A percentile compares a stretch with the other conserved stretches of the same genome.
These are phyloP conservation scores for Leptopilina drosophilae DNA, from an alignment of 2,888 invertebrate genomes.

Conservation along the genomic window DNA sequence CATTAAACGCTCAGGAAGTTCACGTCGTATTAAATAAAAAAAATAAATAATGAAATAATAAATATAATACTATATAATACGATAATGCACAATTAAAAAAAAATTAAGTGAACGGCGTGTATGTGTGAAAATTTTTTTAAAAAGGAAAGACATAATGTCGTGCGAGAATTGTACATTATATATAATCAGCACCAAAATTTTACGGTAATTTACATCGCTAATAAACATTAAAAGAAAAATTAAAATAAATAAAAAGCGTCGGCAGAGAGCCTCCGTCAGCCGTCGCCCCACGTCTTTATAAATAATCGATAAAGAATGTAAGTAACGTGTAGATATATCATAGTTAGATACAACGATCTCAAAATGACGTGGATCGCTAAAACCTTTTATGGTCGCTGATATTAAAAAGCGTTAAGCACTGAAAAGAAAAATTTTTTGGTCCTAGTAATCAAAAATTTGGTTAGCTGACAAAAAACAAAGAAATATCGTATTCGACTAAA, in stretches of 20 bases:
- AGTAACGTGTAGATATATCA: slow-evolving; percentile 76
- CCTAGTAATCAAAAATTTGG: too few species aligned
- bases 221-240: neutral
- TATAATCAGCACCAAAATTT: slow-evolving; percentile 20
- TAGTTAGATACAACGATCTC: slow-evolving; percentile 77
- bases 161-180: slow-evolving; percentile 27
- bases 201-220: slow-evolving; percentile 41
- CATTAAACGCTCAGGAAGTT: slow-evolving; percentile 33
- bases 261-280: slow-evolving; percentile 36
- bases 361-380: slow-evolving; percentile 70
- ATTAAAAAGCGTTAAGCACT: slow-evolving; percentile 49
- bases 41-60: slow-evolving; percentile 22
- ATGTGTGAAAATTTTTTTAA: neutral
- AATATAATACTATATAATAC: slow-evolving; percentile 20
- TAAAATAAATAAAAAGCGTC: slow-evolving; percentile 5
- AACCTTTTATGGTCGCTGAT: slow-evolving; percentile 52
- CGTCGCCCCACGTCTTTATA: slow-evolving; percentile 49
- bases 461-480: too few species aligned
- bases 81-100: slow-evolving; percentile 26
- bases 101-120: slow-evolving; percentile 12
- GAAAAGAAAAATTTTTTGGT: too few species aligned
- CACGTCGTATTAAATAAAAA: slow-evolving; percentile 20
- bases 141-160: neutral
- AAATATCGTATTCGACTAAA: too few species aligned
- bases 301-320: slow-evolving; percentile 66